Evolutionary conservation across 2,888 invertebrate genomes (phyloP), one percentile per base, ranked within the genome.

Genomic region (Balanococcus diminutus): DNA sequence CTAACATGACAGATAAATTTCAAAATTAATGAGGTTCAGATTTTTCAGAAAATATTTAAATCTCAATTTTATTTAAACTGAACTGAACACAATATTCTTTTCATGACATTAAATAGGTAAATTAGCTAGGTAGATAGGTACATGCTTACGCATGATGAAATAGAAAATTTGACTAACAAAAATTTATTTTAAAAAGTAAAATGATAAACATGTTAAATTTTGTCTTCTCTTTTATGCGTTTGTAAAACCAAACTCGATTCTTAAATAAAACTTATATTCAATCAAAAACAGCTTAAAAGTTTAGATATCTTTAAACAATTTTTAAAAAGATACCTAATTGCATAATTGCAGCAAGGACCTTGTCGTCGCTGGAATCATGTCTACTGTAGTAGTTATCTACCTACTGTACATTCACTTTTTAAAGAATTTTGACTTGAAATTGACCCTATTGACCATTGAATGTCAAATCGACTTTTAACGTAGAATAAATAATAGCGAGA

Each of bases 241-340:
- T 67, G 28, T 67, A 67, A 67, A 67, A 28, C 67, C 67, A 67
- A 67, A 67, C 67, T 67, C 28, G 11, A 67, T 67, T 67, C 67
- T 28, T 31, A 67, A 67, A 28, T 28, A 14, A 2, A 28, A 67
- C 28, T 28, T 28, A 28, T 31, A 67, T 28, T 67, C 67, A 25
- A 28, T 67, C 28, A 16, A 67, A 67, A 28, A 67, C 25, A 67
- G 28, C 28, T 31, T 67, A 67, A 31, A 61, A 16, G 16, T 67
- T 11, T 8, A 14, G 28, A 19, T 2, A 67, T 28, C 28, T 67
- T 67, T 31, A 67, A 67, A 67, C 0, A 28, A 28, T 28, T 0
- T 31, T 61, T 67, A 28, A 67, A 28, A 28, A 67, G 67, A 67
- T 28, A 61, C 25, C 25, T 9, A 67, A 8, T 56, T 22, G 67